phyloP scores from a whole-genome alignment of 2,113 vertebrate genomes.

The Gallinago media region DNA sequence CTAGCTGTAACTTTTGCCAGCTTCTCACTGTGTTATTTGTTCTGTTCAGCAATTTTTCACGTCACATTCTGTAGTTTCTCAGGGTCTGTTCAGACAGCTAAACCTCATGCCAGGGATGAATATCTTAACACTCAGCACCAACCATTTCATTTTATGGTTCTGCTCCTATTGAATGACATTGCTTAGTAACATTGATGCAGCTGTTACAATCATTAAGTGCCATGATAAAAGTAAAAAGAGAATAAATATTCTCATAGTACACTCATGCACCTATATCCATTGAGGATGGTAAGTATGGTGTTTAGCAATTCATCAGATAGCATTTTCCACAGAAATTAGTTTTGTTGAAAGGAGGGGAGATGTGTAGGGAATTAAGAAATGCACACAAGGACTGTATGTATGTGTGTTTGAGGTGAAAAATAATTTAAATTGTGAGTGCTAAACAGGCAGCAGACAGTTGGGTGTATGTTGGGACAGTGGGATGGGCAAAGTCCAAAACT shows the following conservation, averaged over 20 bases:
- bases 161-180: neutral
- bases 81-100: neutral
- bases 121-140: neutral
- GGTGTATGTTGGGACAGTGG: neutral
- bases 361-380: neutral
- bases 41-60: conserved; percentile 13
- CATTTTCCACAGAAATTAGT: neutral
- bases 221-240: neutral
- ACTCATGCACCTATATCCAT: neutral
- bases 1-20: conserved; percentile 14
- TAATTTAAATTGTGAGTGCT: neutral
- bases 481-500: neutral
- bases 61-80: neutral
- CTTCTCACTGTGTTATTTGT: conserved; percentile 25
- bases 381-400: neutral
- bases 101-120: neutral
- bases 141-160: neutral
- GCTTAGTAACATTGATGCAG: neutral
- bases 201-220: neutral
- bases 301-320: neutral
- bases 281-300: neutral
- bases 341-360: neutral
- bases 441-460: neutral
- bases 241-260: neutral
- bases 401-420: neutral